A percentile compares a stretch with the other conserved stretches of the same genome.
Conservation (phyloP, 2,797 vertebrate genomes). For the Rhincodon typus region DNA sequence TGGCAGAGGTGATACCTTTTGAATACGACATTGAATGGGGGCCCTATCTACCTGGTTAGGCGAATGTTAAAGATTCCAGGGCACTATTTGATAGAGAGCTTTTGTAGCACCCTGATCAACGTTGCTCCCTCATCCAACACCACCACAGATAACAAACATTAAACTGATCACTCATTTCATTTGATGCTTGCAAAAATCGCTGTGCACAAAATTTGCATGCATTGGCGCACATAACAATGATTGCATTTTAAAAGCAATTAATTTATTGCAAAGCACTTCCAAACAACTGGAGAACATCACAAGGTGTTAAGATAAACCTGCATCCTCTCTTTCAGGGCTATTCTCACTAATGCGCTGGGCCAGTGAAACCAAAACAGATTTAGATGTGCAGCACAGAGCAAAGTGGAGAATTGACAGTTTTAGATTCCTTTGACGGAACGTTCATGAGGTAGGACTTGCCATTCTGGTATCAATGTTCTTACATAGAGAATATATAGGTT, state of each 20-base stretch:
- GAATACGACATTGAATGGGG: background rate
- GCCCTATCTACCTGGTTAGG: too few species aligned
- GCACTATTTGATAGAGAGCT: background rate
- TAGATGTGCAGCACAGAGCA: background rate
- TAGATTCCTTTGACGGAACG: background rate
- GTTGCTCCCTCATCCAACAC: background rate
- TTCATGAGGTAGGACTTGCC: background rate
- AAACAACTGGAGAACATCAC: background rate
- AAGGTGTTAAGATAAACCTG: background rate
- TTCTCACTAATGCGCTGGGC: background rate
- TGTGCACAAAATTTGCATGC: conserved; percentile 8
- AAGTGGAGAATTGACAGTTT: background rate
- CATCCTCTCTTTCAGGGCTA: background rate
- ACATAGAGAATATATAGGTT: background rate
- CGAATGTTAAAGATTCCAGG: background rate
- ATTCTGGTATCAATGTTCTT: background rate
- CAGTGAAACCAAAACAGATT: background rate
- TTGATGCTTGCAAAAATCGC: conserved; percentile 14
- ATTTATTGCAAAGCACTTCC: background rate
- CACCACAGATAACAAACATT: background rate
- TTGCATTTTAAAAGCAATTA: conserved; percentile 2
- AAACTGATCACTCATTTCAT: background rate
- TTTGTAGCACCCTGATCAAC: background rate
- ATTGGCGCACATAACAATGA: background rate
- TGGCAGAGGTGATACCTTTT: background rate